A percentile compares a stretch with the other conserved stretches of the same genome.
Evolutionary conservation across 1,140 invertebrate species (phyloP).

Genomic region (Pachypeltis micranthus): DNA sequence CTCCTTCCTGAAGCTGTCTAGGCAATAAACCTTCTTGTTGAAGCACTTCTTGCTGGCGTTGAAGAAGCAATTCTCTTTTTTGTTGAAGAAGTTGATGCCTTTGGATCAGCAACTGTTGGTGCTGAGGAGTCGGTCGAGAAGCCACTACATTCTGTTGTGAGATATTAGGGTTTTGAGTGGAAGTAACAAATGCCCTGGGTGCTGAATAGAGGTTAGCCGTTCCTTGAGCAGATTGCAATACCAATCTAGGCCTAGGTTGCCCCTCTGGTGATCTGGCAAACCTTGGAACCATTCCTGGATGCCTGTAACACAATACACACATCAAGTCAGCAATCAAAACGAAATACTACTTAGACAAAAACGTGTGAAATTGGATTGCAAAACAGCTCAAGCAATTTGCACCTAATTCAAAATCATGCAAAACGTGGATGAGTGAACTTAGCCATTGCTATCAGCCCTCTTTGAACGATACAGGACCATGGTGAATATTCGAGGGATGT

Average conservation of each 20-base stretch:
- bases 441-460: no score
- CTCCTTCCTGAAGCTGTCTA: slow-evolving; percentile 10
- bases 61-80: slow-evolving; percentile 31
- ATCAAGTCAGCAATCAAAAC: slow-evolving; percentile 11
- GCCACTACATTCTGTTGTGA: slow-evolving; percentile 1
- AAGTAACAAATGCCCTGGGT: slow-evolving; percentile 12
- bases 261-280: slow-evolving; percentile 29
- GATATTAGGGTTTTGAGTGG: slow-evolving; percentile 14
- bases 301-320: slow-evolving; percentile 24
- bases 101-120: slow-evolving; percentile 37
- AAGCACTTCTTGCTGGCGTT: slow-evolving; percentile 27
- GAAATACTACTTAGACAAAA: background rate
- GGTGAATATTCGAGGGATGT: no score
- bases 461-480: no score
- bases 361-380: no score
- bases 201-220: slow-evolving; percentile 15
- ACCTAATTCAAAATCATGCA: no score
- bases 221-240: slow-evolving; percentile 15
- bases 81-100: slow-evolving; percentile 31
- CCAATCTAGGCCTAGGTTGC: slow-evolving; percentile 20
- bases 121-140: slow-evolving; percentile 33
- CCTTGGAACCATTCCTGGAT: slow-evolving; percentile 26
- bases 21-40: slow-evolving; percentile 10
- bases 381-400: no score
- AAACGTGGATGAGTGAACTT: no score